Evolutionary conservation across 2,113 vertebrate species (phyloP), one percentile per base, ranked within the genome.

Genomic region (Grantiella picta): DNA sequence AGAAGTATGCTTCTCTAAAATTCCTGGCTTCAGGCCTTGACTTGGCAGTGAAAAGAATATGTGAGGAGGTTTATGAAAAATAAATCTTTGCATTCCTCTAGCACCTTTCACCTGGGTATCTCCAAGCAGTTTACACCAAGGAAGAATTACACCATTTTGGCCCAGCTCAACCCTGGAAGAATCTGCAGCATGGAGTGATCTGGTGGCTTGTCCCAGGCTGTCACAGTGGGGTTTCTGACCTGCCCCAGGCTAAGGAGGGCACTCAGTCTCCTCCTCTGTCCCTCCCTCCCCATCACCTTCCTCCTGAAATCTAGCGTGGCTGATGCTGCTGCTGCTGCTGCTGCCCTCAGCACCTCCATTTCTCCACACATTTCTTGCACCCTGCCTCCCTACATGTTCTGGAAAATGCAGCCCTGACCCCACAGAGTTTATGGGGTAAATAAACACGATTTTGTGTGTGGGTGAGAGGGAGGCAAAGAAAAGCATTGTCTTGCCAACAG

Each of bases 51-150:
- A 88, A 70, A 86, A 88, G 36, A 73, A 15, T 21, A 52, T 40
- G 29, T 82, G 71, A 81, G 54, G 27, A 90, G 59, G 33, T 82
- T 82, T 63, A 33, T 81, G 76, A 94, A 92, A 93, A 93, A 86
- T 56, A 88, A 90, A 80, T 73, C 68, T 90, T 82, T 71, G 47
- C 82, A 75, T 86, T 94, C 78, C 52, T 81, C 56, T 70, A 91
- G 20, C 69, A 93, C 80, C 60, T 93, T 83, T 83, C 82, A 89
- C 93, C 76, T 92, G 92, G 80, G 42, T 22, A 77, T 84, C 76
- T 82, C 85, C 36, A 78, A 81, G 40, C 36, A 56, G 44, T 66
- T 92, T 59, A 59, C 49, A 56, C 31, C 5, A 0, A 78, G 56
- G 38, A 83, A 63, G 76, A 84, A 71, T 45, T 49, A 83, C 56